Percentiles rank a stretch among this genome's conserved stretches.
Conservation (phyloP, 2,113 vertebrate genomes). For the Dasyurus viverrinus region DNA sequence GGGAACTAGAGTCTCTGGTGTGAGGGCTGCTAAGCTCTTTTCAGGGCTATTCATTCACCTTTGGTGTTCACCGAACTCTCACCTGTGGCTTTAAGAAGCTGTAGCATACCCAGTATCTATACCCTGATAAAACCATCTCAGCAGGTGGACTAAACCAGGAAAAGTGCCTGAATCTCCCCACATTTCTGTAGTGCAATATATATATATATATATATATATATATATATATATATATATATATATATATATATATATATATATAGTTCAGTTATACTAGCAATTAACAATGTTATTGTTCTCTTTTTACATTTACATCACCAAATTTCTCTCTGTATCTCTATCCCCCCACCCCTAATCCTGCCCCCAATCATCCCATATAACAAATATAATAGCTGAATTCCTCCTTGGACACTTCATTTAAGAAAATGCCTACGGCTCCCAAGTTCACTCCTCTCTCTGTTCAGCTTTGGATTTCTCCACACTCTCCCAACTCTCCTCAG, state of each 20-base stretch:
- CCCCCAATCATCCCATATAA: not conserved
- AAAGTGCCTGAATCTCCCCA: not conserved
- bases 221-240: not conserved
- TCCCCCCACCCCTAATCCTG: not conserved
- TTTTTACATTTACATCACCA: not conserved
- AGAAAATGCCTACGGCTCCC: not conserved
- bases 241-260: not conserved
- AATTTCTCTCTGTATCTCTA: not conserved
- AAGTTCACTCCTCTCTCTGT: not conserved
- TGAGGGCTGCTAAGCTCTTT: not conserved
- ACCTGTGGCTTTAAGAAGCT: not conserved
- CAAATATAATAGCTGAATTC: not conserved
- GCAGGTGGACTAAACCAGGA: not conserved
- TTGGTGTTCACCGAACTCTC: not conserved
- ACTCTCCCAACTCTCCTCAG: too few species aligned
- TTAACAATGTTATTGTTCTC: not conserved
- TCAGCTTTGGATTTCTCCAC: not conserved
- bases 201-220: not conserved
- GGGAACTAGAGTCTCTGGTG: not conserved
- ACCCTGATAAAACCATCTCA: not conserved
- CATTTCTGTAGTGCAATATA: not conserved
- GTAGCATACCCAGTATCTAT: too few species aligned
- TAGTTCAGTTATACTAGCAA: not conserved
- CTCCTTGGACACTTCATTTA: not conserved
- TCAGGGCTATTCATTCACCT: not conserved